Conservation (phyloP, 2,113 vertebrate species). For the Ceyx margarethae region DNA sequence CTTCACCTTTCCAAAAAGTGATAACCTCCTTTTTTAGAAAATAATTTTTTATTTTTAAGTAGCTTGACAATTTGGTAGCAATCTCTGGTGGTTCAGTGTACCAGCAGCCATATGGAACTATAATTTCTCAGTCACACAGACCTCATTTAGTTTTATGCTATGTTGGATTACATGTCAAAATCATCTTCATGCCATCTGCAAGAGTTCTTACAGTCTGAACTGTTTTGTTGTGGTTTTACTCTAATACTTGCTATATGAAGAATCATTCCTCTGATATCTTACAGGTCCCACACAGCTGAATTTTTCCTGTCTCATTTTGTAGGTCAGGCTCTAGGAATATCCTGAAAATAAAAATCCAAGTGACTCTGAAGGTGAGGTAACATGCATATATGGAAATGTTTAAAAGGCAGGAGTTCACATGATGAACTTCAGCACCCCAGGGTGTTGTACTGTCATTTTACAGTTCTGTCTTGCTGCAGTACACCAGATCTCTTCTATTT, state of each 20-base stretch:
- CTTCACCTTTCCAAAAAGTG: neutral
- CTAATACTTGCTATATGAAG: neutral
- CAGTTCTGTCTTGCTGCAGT: neutral
- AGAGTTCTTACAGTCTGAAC: slow-evolving; percentile 26
- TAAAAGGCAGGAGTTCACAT: neutral
- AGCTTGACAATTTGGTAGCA: slow-evolving; percentile 43
- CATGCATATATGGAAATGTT: neutral
- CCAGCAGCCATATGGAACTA: slow-evolving; percentile 65
- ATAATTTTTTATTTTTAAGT: slow-evolving; percentile 60
- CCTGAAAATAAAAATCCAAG: neutral
- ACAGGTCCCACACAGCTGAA: neutral
- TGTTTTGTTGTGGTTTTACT: slow-evolving; percentile 25
- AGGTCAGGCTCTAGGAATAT: neutral
- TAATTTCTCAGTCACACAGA: slow-evolving; percentile 67
- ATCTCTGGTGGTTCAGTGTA: slow-evolving; percentile 51
- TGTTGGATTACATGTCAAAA: slow-evolving; percentile 62
- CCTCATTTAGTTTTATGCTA: slow-evolving; percentile 57
- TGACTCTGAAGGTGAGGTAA: neutral
- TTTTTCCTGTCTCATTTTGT: neutral
- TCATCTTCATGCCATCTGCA: slow-evolving; percentile 60
- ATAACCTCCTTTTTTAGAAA: slow-evolving; percentile 27
- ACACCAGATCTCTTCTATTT: neutral
- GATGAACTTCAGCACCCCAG: neutral
- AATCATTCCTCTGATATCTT: slow-evolving; percentile 13
- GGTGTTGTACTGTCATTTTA: neutral